A percentile compares a stretch with the other conserved stretches of the same genome.
Evolutionary conservation across 2,797 vertebrate species (phyloP).

Genomic region (Falco naumanni): DNA sequence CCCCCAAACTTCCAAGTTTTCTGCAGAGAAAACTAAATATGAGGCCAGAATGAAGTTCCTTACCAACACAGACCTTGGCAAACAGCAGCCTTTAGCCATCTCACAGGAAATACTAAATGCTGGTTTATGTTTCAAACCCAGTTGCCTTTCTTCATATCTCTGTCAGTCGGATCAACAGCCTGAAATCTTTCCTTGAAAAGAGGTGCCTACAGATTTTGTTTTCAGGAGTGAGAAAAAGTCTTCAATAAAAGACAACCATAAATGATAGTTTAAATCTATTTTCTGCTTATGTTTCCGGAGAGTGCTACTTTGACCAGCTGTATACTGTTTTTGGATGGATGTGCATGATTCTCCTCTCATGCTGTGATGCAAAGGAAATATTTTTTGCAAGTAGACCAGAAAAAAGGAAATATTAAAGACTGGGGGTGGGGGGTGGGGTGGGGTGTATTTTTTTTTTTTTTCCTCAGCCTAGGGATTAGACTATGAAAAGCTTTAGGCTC

Average conservation of each 20-base stretch:
- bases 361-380: not conserved
- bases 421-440: too few species aligned
- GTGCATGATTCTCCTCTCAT: not conserved
- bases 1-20: not conserved
- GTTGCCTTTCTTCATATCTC: not conserved
- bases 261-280: not conserved
- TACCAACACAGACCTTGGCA: rapidly evolving
- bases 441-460: not conserved
- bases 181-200: not conserved
- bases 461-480: not conserved
- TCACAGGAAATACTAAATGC: not conserved
- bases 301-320: not conserved
- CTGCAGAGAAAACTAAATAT: not conserved
- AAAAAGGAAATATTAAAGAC: not conserved
- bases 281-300: not conserved
- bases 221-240: not conserved
- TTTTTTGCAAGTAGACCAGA: not conserved
- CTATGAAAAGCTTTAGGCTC: not conserved
- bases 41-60: not conserved
- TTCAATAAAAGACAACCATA: not conserved
- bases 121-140: not conserved
- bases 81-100: not conserved
- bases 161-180: not conserved
- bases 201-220: not conserved
- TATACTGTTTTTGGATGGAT: not conserved